Evolutionary conservation across 2,888 invertebrate genomes (phyloP), one percentile per base, ranked within the genome.

Genomic region (Drosophila cognata): DNA sequence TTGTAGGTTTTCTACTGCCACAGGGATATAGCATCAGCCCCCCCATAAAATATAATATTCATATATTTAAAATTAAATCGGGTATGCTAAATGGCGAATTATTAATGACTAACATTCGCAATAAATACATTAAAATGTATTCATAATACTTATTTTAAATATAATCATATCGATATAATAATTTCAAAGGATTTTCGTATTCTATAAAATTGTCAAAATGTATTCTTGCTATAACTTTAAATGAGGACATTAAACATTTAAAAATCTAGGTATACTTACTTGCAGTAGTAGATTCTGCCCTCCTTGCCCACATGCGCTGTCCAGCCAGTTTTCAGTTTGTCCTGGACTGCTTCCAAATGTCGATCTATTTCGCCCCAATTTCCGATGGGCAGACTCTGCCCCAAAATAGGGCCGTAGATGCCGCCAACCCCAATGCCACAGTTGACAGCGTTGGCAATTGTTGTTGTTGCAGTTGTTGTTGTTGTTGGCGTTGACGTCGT

Each of bases 201-300:
- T 46, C 16, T 16, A 2, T 46, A 46, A 25, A 46, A 46, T 46
- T 16, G 16, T 2, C 16, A 16, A 1, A 25, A 46, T 16, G 16
- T 16, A 4, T 21, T 8, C 2, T 16, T 1, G 13, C 21, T 2
- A 25, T 16, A 2, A 8, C 8, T 25, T 38, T 33, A n/a, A 28
- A 18, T 25, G 4, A 2, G 4, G 16, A 25, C 2, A 46, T 8
- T 4, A 46, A 8, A 10, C 16, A 2, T 18, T 7, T 31, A 0
- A 0, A 13, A 33, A 29, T 36, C 3, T n/a, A 0, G 52, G 5
- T 7, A 7, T 33, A 95, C 97, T 96, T 94, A 98, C 98, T 98
- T 97, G 96, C 97, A 97, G 94, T 97, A 98, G 94, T 97, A 98
- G 73, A 97, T 95, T 85, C 97, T 94, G 75, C 97, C 97, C 91